phyloP scores from a whole-genome alignment of 2,113 vertebrate species.

The Tiliqua scincoides region DNA sequence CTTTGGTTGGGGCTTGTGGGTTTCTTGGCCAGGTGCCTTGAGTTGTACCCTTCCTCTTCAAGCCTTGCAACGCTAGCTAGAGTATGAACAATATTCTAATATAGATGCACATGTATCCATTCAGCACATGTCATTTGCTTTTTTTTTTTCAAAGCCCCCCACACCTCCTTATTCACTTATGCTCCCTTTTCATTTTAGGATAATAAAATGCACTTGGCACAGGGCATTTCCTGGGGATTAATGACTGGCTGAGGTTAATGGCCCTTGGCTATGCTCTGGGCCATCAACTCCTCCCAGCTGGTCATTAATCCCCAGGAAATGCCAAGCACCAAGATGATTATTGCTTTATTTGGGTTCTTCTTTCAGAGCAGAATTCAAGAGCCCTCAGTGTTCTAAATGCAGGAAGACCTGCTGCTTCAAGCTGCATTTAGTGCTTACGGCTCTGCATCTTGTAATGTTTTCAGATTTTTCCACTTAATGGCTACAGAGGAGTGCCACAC shows the following conservation, averaged over 20 bases:
- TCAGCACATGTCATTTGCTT: constrained; percentile 38
- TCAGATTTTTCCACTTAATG: constrained; percentile 49
- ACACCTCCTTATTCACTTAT: constrained; percentile 4
- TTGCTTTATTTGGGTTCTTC: constrained; percentile 64
- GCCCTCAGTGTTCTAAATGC: constrained; percentile 51
- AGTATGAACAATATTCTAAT: neutral
- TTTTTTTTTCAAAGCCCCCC: constrained; percentile 23
- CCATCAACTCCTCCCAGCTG: constrained; percentile 60
- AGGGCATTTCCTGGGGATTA: constrained; percentile 64
- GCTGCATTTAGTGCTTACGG: constrained; percentile 36
- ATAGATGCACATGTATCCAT: neutral
- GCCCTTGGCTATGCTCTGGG: constrained; percentile 48
- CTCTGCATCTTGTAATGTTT: constrained; percentile 35
- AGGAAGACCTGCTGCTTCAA: constrained; percentile 59
- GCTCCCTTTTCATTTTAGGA: constrained; percentile 60
- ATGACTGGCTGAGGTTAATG: constrained; percentile 65
- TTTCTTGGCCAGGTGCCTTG: neutral
- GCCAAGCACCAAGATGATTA: constrained; percentile 63
- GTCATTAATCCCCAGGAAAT: constrained; percentile 70
- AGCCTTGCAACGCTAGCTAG: neutral
- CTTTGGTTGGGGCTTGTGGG: neutral
- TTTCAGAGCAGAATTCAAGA: constrained; percentile 53
- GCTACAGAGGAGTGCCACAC: constrained; percentile 5
- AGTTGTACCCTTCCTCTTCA: neutral
- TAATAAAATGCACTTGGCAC: constrained; percentile 61